A percentile compares a stretch with the other conserved stretches of the same genome.
Evolutionary conservation across 2,797 vertebrate genomes (phyloP).

Genomic region (Oreochromis grahami): DNA sequence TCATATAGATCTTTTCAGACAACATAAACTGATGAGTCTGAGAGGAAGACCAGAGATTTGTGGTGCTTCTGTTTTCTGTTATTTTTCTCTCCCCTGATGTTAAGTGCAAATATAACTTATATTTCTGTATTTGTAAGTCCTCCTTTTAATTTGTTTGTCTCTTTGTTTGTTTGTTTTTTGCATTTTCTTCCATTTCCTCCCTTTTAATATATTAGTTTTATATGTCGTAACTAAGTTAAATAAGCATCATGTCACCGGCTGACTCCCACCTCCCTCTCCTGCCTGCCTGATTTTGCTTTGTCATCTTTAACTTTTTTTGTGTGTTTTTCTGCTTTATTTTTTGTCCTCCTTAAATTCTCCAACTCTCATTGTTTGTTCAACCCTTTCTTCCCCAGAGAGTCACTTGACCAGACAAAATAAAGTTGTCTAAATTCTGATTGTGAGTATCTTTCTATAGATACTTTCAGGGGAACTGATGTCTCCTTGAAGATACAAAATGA

Average conservation of each 20-base stretch:
- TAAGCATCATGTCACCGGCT: background rate
- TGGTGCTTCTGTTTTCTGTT: background rate
- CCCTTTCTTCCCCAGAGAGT: background rate
- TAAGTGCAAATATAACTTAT: fast-evolving
- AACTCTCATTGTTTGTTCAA: background rate
- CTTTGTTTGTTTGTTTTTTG: background rate
- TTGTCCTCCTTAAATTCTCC: background rate
- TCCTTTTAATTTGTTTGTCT: background rate
- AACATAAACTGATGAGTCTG: background rate
- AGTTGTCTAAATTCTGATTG: background rate
- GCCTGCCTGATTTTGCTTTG: background rate
- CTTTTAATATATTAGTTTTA: background rate
- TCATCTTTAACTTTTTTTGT: background rate
- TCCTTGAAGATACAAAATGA: fast-evolving
- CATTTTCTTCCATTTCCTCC: background rate
- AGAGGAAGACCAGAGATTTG: background rate
- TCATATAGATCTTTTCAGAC: background rate
- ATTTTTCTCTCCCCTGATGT: fast-evolving
- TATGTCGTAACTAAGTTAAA: background rate
- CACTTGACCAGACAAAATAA: background rate
- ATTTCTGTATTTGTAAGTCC: background rate
- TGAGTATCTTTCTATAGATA: background rate
- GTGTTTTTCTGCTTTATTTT: background rate
- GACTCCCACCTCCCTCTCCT: background rate
- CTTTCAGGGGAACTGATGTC: background rate